Percentiles rank a stretch among this genome's conserved stretches.
Evolutionary conservation across 2,113 vertebrate genomes (phyloP).

Genomic region (Canis aureus): DNA sequence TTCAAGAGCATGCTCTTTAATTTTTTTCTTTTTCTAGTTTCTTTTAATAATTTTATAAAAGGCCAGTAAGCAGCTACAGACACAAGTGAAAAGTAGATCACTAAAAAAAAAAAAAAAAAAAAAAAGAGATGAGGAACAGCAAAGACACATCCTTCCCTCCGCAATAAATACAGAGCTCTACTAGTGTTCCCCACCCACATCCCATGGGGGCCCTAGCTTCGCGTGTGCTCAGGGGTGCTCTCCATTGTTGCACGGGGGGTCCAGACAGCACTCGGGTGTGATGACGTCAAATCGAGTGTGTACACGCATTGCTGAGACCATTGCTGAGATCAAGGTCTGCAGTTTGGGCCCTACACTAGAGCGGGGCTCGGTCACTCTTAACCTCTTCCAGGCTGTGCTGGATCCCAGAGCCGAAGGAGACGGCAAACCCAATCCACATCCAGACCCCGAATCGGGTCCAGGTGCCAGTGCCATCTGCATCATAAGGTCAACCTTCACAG

Average conservation of each 20-base stretch:
- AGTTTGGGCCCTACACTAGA: conserved; percentile 58
- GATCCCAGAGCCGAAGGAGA: conserved; percentile 96
- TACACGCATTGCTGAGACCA: neutral
- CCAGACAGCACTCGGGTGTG: neutral
- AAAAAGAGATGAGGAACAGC: conserved; percentile 19
- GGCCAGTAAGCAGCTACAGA: conserved; percentile 62
- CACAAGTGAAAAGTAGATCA: conserved; percentile 56
- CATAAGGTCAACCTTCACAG: conserved; percentile 98
- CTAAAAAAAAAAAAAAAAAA: neutral
- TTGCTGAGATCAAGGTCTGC: conserved; percentile 59
- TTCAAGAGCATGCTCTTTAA: neutral
- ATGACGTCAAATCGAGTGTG: conserved; percentile 57
- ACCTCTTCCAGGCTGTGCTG: conserved; percentile 91
- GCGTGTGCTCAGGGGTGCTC: neutral
- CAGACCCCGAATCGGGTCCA: conserved; percentile 95
- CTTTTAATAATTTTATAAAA: conserved; percentile 67
- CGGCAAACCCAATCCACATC: conserved; percentile 93
- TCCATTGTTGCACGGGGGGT: conserved; percentile 33
- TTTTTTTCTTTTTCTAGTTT: conserved; percentile 52
- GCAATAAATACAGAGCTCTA: conserved; percentile 66
- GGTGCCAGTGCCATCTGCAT: conserved; percentile 93
- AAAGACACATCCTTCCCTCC: conserved; percentile 51
- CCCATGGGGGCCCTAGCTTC: conserved; percentile 4
- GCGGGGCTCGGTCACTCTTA: neutral
- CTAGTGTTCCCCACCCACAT: neutral